phyloP scores from a whole-genome alignment of 2,797 vertebrate species.

The Apogon hyalosoma region DNA sequence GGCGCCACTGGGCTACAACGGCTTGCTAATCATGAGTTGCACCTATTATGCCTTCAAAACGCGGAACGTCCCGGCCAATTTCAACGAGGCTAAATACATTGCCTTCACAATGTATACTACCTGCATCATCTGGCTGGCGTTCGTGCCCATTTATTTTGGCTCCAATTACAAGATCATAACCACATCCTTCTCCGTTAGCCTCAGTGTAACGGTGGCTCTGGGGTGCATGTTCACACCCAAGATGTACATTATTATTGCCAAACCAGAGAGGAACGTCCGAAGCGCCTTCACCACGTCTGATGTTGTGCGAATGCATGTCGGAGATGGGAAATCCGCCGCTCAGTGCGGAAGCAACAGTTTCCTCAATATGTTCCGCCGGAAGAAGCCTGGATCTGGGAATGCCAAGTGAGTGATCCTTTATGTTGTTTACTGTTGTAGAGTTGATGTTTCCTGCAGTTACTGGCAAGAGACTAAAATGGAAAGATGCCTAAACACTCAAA shows the following conservation, averaged over 20 bases:
- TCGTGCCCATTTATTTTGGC: conserved; percentile 98
- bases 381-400: conserved; percentile 90
- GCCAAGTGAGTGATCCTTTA: conserved; percentile 91
- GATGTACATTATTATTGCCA: conserved; percentile 99
- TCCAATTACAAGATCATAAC: conserved; percentile 99
- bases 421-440: conserved; percentile 21
- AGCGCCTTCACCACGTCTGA: conserved; percentile 99
- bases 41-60: conserved; percentile 99
- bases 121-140: conserved; percentile 99
- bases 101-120: conserved; percentile 99
- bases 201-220: conserved; percentile 97
- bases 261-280: conserved; percentile 97
- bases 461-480: conserved; percentile 19
- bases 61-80: conserved; percentile 97
- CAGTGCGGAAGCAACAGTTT: conserved; percentile 93
- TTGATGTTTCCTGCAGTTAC: conserved; percentile 21
- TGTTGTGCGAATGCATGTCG: conserved; percentile 98
- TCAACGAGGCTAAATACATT: conserved; percentile 99
- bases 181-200: conserved; percentile 97
- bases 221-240: conserved; percentile 99
- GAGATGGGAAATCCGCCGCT: conserved; percentile 92
- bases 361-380: conserved; percentile 96
- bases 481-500: conserved; percentile 47
- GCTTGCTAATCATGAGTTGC: conserved; percentile 98
- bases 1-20: conserved; percentile 97